These are phyloP conservation scores for Dryoscopus gambensis DNA, from an alignment of 2,113 vertebrate genomes.

Conservation along the genomic window DNA sequence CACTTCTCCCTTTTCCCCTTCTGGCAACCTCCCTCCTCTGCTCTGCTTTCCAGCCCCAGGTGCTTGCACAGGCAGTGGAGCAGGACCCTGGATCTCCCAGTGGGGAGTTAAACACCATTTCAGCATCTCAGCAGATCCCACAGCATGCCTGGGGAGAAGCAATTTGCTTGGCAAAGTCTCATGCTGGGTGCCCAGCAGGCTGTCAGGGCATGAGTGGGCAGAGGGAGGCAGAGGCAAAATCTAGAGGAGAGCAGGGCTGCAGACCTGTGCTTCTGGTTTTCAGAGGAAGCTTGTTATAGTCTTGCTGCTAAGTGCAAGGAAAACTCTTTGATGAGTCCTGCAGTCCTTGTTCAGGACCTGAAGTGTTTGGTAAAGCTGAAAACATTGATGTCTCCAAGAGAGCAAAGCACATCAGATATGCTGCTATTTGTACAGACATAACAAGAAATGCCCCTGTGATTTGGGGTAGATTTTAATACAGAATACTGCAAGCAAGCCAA, in stretches of 20 bases:
- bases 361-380: not conserved
- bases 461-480: not conserved
- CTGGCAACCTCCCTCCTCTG: not conserved
- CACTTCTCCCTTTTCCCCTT: accelerated
- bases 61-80: accelerated
- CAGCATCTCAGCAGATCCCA: not conserved
- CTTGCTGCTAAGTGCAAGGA: not conserved
- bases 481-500: not conserved
- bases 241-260: not conserved
- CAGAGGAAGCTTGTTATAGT: not conserved
- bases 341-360: not conserved
- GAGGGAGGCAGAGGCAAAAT: not conserved
- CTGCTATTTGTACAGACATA: not conserved
- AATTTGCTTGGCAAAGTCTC: not conserved
- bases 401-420: not conserved
- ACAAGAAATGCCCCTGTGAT: not conserved
- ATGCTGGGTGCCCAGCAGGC: accelerated
- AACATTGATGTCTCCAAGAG: accelerated
- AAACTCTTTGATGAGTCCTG: not conserved
- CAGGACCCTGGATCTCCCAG: not conserved
- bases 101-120: not conserved
- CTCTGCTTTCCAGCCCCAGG: not conserved
- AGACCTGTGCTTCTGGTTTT: not conserved
- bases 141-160: not conserved
- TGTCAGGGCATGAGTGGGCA: not conserved